Conservation (phyloP, 1,140 invertebrate species). For the Tyrophagus putrescentiae region DNA sequence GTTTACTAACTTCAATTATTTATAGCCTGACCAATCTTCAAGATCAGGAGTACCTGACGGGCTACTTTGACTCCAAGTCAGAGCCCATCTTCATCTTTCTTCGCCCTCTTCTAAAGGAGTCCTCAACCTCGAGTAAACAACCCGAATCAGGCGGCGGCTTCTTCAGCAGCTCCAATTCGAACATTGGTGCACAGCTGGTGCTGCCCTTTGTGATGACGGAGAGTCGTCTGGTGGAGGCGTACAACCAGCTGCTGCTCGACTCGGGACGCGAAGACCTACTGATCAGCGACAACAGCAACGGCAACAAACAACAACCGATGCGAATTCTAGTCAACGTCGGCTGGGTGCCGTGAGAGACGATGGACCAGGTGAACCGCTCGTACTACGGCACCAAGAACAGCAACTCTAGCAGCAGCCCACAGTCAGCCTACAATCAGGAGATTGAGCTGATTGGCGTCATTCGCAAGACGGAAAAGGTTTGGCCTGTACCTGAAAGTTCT, state of each 20-base stretch:
- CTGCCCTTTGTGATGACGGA: conserved; percentile 53
- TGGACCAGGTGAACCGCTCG: conserved; percentile 37
- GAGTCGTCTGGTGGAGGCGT: background rate
- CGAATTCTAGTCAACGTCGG: conserved; percentile 76
- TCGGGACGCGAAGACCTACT: background rate
- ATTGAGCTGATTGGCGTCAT: conserved; percentile 67
- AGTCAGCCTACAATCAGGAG: conserved; percentile 38
- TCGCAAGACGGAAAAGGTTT: conserved; percentile 48
- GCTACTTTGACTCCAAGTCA: conserved; percentile 39
- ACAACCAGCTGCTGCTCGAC: background rate
- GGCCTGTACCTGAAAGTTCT: background rate
- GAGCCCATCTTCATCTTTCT: conserved; percentile 63
- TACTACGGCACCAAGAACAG: too few species aligned
- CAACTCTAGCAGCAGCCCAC: too few species aligned
- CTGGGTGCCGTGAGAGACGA: conserved; percentile 57
- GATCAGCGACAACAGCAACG: conserved; percentile 27
- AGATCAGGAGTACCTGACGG: conserved; percentile 59
- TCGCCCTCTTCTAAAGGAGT: conserved; percentile 46
- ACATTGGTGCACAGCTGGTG: conserved; percentile 33
- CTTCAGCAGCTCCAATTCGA: conserved; percentile 23
- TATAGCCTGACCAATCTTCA: conserved; percentile 37
- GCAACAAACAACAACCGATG: too few species aligned
- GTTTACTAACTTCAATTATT: conserved; percentile 15
- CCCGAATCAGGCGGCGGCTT: conserved; percentile 27
- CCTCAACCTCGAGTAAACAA: conserved; percentile 32